Evolutionary conservation across 1,140 invertebrate genomes (phyloP), one percentile per base, ranked within the genome.

Genomic region (Achatina immaculata): DNA sequence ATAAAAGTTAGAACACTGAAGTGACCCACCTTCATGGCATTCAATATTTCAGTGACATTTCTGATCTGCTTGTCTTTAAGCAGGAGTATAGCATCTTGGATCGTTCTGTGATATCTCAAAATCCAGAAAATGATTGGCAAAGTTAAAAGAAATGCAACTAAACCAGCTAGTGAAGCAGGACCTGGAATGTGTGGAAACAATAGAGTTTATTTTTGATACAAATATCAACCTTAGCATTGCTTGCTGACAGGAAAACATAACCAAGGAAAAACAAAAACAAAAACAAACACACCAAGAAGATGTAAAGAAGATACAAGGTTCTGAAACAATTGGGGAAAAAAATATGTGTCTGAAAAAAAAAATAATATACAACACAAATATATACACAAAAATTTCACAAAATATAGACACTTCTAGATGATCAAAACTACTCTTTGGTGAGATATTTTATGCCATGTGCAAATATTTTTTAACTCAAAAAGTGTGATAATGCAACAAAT

Each of bases 111-210:
- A 90, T 95, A 95, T 87, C 94, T 95, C 1, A 96, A 96, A 81
- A 99, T 95, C 55, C 95, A 92, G 0, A 95, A 95, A 91, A 98
- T 99, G 2, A 98, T 90, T 0, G 91, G 92, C 19, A 93, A 86
- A 74, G 92, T 81, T 1, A 92, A 58, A 24, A 92, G 42, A 72
- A 92, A 83, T 0, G 92, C 86, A 9, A 58, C 84, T 0, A 92
- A 58, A 11, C 92, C 91, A 71, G 88, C 90, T 0, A 92, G 71
- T 34, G 87, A 85, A 21, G 89, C 84, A 19, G 86, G 68, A 2
- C 88, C 93, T 43, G 93, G 89, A 82, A 94, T 94, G 28, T 94
- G 90, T 0, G 97, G 97, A 3, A 96, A 96, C 0, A 96, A 98
- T 97, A 97, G 99, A 83, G 98, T 4, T 65, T 21, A 62, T 42